Conservation (phyloP, 1,140 invertebrate genomes). For the Heliconius hermathena region DNA sequence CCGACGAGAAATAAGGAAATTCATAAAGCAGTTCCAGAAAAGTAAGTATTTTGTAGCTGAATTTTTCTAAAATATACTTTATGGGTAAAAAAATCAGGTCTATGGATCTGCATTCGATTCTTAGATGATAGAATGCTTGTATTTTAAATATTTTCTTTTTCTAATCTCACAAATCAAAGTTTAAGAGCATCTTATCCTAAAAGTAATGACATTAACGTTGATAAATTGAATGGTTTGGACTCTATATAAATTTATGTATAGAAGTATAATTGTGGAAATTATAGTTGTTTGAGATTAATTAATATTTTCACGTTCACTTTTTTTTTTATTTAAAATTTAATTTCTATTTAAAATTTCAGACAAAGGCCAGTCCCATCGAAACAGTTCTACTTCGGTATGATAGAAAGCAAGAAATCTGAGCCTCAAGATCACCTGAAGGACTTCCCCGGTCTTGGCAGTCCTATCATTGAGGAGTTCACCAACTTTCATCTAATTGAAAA, state of each 20-base stretch:
- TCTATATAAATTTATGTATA: no score
- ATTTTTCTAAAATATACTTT: no score
- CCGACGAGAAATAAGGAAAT: slow-evolving; percentile 67
- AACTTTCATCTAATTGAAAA: slow-evolving; percentile 74
- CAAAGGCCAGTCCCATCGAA: slow-evolving; percentile 81
- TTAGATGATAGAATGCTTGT: no score
- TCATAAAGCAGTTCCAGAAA: slow-evolving; percentile 49
- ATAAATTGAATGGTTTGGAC: no score
- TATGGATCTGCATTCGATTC: no score
- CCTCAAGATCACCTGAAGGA: slow-evolving; percentile 75
- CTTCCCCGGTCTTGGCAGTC: slow-evolving; percentile 68
- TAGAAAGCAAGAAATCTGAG: slow-evolving; percentile 74
- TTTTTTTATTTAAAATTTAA: neutral
- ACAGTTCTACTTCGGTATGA: slow-evolving; percentile 91
- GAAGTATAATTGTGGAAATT: no score
- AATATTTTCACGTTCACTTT: neutral
- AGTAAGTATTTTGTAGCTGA: slow-evolving; percentile 45
- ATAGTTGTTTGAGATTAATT: no score
- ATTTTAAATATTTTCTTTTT: no score
- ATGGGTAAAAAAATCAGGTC: no score
- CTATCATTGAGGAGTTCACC: slow-evolving; percentile 70
- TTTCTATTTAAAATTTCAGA: slow-evolving; percentile 43
- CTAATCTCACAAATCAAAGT: no score
- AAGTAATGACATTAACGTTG: neutral
- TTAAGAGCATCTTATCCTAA: no score